phyloP scores from a whole-genome alignment of 2,888 invertebrate genomes.

The Phytoseiulus persimilis region DNA sequence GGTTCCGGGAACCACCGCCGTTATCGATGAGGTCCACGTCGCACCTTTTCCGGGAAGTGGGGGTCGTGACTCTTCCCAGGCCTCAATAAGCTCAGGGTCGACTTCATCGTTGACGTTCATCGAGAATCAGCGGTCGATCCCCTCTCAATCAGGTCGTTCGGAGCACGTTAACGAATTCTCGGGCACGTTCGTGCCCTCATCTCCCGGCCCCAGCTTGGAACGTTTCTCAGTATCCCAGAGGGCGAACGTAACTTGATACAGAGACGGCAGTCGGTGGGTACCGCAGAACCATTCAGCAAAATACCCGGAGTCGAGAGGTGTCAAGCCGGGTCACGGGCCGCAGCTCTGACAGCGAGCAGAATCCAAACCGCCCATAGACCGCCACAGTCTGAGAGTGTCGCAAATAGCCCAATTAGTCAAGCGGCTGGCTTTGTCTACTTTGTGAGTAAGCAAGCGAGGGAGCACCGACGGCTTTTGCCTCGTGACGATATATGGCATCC shows the following conservation, averaged over 20 bases:
- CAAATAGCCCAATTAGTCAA: not conserved
- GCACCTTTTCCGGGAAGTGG: not conserved
- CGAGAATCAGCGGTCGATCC: not conserved
- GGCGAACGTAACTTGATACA: not conserved
- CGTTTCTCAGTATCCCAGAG: not conserved
- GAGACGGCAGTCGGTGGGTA: not conserved
- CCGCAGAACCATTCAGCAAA: not conserved
- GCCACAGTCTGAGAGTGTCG: not conserved
- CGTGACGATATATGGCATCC: not conserved
- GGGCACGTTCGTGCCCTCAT: not conserved
- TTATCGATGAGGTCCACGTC: no score
- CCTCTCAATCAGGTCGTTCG: not conserved
- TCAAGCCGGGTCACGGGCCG: not conserved
- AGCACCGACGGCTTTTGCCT: not conserved
- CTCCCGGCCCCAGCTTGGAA: not conserved
- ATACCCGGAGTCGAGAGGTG: not conserved
- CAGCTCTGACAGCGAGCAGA: not conserved
- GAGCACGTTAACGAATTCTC: not conserved
- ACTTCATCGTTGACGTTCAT: not conserved
- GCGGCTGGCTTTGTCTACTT: not conserved
- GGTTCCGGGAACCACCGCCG: no score
- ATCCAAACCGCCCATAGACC: not conserved
- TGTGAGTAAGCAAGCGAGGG: not conserved
- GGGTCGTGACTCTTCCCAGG: not conserved
- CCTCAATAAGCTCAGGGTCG: not conserved